Evolutionary conservation across 1,140 invertebrate genomes (phyloP).

Genomic region (Trichonephila clavata): DNA sequence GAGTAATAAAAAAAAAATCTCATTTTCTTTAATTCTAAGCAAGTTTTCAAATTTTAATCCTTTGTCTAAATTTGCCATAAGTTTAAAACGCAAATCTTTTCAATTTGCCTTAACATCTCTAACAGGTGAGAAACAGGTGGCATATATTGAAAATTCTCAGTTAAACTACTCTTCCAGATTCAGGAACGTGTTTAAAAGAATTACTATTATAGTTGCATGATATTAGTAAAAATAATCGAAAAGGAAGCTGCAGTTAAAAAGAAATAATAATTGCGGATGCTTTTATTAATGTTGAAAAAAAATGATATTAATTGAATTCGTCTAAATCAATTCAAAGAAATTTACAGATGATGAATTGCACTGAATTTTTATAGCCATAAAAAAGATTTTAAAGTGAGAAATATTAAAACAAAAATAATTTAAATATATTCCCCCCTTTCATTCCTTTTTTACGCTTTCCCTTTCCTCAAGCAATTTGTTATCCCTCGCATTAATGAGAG

Average conservation of each 20-base stretch:
- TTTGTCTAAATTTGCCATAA: neutral
- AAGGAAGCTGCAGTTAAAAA: too few relatives aligned
- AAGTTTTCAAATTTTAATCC: too few relatives aligned
- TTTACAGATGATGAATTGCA: neutral
- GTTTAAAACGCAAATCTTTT: neutral
- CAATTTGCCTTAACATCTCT: neutral
- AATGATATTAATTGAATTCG: neutral
- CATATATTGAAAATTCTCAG: neutral
- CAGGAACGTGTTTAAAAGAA: too few relatives aligned
- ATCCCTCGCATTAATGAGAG: neutral
- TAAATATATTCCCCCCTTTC: too few relatives aligned
- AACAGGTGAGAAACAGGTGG: slow-evolving; percentile 14
- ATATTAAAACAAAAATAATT: neutral
- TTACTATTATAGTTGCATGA: too few relatives aligned
- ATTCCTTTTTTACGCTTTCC: neutral
- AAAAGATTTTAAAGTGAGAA: neutral
- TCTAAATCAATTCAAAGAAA: neutral
- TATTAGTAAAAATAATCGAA: too few relatives aligned
- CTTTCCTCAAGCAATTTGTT: too few relatives aligned
- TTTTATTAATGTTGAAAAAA: neutral
- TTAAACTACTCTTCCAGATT: too few relatives aligned
- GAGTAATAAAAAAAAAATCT: too few relatives aligned
- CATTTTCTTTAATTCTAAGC: too few relatives aligned
- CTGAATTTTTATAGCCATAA: neutral
- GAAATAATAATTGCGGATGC: neutral